Conservation (phyloP, 2,797 vertebrate genomes). For the Sparus aurata region DNA sequence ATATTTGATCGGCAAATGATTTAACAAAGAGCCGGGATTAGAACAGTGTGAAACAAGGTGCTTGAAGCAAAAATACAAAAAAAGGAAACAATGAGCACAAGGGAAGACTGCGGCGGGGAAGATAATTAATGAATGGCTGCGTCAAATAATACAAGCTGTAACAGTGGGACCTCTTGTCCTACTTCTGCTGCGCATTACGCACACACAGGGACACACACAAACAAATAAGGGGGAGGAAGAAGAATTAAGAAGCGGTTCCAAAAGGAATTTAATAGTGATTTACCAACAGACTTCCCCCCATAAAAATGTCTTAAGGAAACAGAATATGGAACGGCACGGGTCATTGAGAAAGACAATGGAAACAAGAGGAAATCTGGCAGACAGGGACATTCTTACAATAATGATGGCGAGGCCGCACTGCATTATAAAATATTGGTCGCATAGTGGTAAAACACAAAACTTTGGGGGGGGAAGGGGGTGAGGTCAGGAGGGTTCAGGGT, state of each 20-base stretch:
- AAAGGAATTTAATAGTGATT: slow-evolving; percentile 66
- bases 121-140: slow-evolving; percentile 81
- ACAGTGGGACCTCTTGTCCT: slow-evolving; percentile 78
- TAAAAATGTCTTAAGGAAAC: slow-evolving; percentile 59
- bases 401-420: slow-evolving; percentile 11
- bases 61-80: slow-evolving; percentile 69
- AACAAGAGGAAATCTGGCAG: slow-evolving; percentile 43
- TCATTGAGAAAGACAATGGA: slow-evolving; percentile 45
- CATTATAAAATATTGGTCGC: slow-evolving; percentile 16
- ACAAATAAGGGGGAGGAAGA: slow-evolving; percentile 32
- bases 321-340: slow-evolving; percentile 48
- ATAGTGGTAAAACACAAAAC: slow-evolving; percentile 18
- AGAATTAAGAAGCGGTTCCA: slow-evolving; percentile 53
- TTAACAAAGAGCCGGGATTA: slow-evolving; percentile 77
- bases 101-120: slow-evolving; percentile 65
- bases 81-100: slow-evolving; percentile 77
- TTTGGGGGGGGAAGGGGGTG: slow-evolving; percentile 1
- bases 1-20: slow-evolving; percentile 60
- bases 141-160: slow-evolving; percentile 76
- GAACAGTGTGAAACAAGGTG: slow-evolving; percentile 73
- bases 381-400: slow-evolving; percentile 30
- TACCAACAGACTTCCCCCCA: slow-evolving; percentile 49
- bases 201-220: slow-evolving; percentile 37
- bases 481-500: slow-evolving; percentile 18
- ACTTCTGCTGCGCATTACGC: slow-evolving; percentile 63